These are phyloP conservation scores for Mythimna vitellina DNA, from an alignment of 2,888 invertebrate species.

Conservation along the genomic window DNA sequence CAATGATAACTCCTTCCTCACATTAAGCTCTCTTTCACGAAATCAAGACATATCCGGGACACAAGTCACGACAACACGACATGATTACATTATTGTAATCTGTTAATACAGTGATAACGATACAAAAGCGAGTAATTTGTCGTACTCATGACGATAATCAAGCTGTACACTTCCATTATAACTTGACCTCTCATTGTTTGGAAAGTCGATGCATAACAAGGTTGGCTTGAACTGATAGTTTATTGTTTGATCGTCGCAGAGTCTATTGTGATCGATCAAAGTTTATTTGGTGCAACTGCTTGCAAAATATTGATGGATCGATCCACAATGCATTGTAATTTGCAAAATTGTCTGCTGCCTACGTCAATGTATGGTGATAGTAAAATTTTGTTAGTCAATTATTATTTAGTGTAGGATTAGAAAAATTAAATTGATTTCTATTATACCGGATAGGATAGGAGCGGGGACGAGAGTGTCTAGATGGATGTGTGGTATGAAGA, in stretches of 20 bases:
- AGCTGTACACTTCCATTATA: too few species aligned
- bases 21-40: neutral
- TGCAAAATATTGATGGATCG: constrained; percentile 44
- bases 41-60: constrained; percentile 26
- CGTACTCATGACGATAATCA: neutral
- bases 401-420: neutral
- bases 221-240: neutral
- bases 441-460: too few species aligned
- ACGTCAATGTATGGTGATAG: neutral
- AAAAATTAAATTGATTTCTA: too few species aligned
- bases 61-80: constrained; percentile 39
- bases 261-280: constrained; percentile 27
- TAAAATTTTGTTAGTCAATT: neutral
- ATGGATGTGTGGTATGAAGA: too few species aligned
- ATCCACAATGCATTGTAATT: constrained; percentile 23
- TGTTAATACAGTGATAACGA: constrained; percentile 9
- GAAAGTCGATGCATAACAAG: neutral
- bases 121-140: constrained; percentile 21
- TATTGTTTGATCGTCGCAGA: neutral
- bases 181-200: neutral
- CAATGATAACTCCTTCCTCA: neutral
- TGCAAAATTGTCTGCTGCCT: neutral
- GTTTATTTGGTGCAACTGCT: constrained; percentile 15
- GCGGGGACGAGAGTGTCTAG: too few species aligned
- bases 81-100: constrained; percentile 33